These are phyloP conservation scores for Cantharis lateralis DNA, from an alignment of 2,888 invertebrate genomes.

Conservation along the genomic window DNA sequence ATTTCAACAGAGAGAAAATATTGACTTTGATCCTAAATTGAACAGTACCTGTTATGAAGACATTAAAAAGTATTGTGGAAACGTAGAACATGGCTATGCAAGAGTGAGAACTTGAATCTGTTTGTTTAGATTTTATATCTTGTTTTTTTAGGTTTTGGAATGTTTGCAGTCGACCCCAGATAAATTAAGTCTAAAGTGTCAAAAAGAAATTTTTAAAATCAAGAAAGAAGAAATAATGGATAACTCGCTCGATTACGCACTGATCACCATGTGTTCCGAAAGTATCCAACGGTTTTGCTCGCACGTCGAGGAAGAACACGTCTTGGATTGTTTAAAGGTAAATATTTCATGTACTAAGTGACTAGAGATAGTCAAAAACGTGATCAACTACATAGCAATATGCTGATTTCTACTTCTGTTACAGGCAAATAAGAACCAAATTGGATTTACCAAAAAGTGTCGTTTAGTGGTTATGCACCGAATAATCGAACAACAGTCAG, in stretches of 20 bases:
- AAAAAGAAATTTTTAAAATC: slow-evolving; percentile 81
- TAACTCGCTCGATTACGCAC: slow-evolving; percentile 83
- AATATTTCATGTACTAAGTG: not conserved
- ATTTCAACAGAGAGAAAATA: slow-evolving; percentile 89
- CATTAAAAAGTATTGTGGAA: slow-evolving; percentile 72
- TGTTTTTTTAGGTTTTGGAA: slow-evolving; percentile 69
- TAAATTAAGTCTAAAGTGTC: slow-evolving; percentile 71
- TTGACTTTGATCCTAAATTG: slow-evolving; percentile 82
- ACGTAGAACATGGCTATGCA: slow-evolving; percentile 69
- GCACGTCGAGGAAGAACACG: slow-evolving; percentile 68
- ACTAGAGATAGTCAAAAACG: too few species aligned
- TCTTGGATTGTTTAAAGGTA: slow-evolving; percentile 80
- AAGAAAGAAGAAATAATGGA: slow-evolving; percentile 86
- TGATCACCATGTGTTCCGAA: slow-evolving; percentile 81
- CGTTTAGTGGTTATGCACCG: slow-evolving; percentile 82
- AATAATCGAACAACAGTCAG: slow-evolving; percentile 88
- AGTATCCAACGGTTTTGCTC: slow-evolving; percentile 87
- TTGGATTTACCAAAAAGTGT: slow-evolving; percentile 82
- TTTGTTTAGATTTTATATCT: not conserved
- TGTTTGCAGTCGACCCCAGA: slow-evolving; percentile 71
- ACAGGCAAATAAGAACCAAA: slow-evolving; percentile 73
- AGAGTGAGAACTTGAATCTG: slow-evolving; percentile 52
- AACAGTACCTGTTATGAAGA: slow-evolving; percentile 82
- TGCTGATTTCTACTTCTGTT: not conserved
- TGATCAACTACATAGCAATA: not conserved